Percentiles rank a stretch among this genome's conserved stretches.
These are phyloP conservation scores for Anoplius nigerrimus DNA, from an alignment of 2,888 invertebrate genomes.

Conservation along the genomic window DNA sequence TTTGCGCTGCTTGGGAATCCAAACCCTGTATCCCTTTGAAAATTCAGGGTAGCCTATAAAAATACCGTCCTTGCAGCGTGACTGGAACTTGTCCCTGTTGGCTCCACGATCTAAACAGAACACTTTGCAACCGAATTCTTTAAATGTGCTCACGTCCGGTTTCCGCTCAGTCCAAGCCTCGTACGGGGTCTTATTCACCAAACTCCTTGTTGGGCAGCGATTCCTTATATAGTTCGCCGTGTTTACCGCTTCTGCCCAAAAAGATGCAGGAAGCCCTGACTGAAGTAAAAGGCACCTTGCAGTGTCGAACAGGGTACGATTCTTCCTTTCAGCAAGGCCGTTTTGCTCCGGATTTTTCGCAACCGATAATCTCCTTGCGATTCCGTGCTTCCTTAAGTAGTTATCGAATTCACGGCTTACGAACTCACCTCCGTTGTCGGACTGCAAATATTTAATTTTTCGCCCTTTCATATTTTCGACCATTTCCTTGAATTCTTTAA, in stretches of 20 bases:
- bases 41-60: constrained; percentile 36
- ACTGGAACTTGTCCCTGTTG: constrained; percentile 35
- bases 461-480: constrained; percentile 45
- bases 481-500: constrained; percentile 42
- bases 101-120: constrained; percentile 17
- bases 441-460: constrained; percentile 44
- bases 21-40: constrained; percentile 36
- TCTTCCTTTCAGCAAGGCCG: constrained; percentile 58
- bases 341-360: constrained; percentile 58
- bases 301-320: too few species aligned
- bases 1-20: too few species aligned
- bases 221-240: constrained; percentile 58
- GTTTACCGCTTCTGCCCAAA: constrained; percentile 62
- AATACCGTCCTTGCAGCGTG: constrained; percentile 29
- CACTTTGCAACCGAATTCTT: constrained; percentile 48
- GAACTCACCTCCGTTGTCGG: constrained; percentile 47
- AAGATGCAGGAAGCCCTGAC: constrained; percentile 38
- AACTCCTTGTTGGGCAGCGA: constrained; percentile 42
- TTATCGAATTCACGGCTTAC: constrained; percentile 38
- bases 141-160: constrained; percentile 45
- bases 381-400: constrained; percentile 48
- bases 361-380: constrained; percentile 43
- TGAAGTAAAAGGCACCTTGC: constrained; percentile 54
- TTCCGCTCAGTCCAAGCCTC: constrained; percentile 32
- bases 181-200: constrained; percentile 34